Evolutionary conservation across 2,113 vertebrate genomes (phyloP).

Genomic region (Brachyhypopomus occidentalis): DNA sequence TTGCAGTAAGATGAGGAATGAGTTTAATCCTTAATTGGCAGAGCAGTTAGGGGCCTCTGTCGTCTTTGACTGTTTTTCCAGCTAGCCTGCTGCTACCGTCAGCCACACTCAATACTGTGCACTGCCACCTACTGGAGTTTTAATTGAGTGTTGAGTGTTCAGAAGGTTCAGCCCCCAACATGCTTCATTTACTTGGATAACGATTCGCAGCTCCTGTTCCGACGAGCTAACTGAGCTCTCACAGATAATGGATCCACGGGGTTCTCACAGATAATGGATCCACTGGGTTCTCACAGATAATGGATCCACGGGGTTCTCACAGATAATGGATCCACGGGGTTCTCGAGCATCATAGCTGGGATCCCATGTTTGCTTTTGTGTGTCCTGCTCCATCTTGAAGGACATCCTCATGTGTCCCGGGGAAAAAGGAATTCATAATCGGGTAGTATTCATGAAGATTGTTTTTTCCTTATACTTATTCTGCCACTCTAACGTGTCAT

Average conservation of each 20-base stretch:
- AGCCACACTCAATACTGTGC: not conserved
- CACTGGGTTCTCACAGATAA: not conserved
- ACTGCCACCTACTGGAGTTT: not conserved
- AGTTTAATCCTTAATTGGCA: not conserved
- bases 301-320: not conserved
- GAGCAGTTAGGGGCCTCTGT: not conserved
- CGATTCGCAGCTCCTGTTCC: not conserved
- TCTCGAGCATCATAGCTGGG: not conserved
- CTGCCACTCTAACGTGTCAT: not conserved
- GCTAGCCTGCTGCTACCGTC: not conserved
- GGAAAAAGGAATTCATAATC: too few species aligned
- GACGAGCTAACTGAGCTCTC: not conserved
- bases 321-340: not conserved
- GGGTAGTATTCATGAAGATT: not conserved
- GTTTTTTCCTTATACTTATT: not conserved
- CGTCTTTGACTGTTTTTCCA: not conserved
- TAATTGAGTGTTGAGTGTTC: not conserved
- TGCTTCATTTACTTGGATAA: not conserved
- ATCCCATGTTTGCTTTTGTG: constrained; percentile 1
- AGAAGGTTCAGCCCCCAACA: not conserved
- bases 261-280: not conserved
- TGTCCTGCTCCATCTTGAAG: not conserved
- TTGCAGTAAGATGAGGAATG: not conserved
- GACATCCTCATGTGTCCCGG: too few species aligned
- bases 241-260: not conserved